Percentiles rank a stretch among this genome's conserved stretches.
phyloP scores from a whole-genome alignment of 2,797 vertebrate species.

The Phylloscopus collybita region DNA sequence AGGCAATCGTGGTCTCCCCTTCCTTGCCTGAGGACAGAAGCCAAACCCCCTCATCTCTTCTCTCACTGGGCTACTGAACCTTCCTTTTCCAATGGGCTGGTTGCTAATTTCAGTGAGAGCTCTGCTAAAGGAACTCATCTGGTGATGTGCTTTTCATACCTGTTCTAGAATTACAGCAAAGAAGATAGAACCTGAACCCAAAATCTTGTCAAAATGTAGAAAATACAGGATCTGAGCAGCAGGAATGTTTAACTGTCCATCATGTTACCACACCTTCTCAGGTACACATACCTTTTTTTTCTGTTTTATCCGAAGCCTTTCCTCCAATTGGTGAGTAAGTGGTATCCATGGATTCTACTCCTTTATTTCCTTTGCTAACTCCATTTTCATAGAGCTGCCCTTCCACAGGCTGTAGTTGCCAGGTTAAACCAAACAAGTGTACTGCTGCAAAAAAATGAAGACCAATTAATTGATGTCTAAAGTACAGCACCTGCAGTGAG shows the following conservation, averaged over 20 bases:
- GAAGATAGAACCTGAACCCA: not conserved
- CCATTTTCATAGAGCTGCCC: constrained; percentile 94
- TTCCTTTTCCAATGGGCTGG: not conserved
- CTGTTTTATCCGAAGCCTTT: constrained; percentile 85
- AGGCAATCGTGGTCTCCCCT: not conserved
- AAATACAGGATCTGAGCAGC: not conserved
- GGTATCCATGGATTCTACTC: constrained; percentile 82
- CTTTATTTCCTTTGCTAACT: constrained; percentile 88
- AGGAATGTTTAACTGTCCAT: not conserved
- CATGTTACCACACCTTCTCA: not conserved
- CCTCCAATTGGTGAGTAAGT: constrained; percentile 89
- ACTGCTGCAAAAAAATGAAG: constrained; percentile 86
- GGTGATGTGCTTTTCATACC: not conserved
- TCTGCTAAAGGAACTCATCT: not conserved
- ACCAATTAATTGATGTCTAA: constrained; percentile 69
- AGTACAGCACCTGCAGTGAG: not conserved
- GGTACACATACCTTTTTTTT: constrained; percentile 83
- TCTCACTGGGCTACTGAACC: not conserved
- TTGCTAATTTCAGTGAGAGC: not conserved
- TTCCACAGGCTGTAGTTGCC: constrained; percentile 93
- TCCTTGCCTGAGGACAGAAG: not conserved
- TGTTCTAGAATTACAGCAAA: not conserved
- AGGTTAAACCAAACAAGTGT: constrained; percentile 96
- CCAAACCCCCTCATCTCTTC: not conserved
- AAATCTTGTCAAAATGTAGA: not conserved